Conservation (phyloP, 2,888 invertebrate genomes). For the Euproctis similis region DNA sequence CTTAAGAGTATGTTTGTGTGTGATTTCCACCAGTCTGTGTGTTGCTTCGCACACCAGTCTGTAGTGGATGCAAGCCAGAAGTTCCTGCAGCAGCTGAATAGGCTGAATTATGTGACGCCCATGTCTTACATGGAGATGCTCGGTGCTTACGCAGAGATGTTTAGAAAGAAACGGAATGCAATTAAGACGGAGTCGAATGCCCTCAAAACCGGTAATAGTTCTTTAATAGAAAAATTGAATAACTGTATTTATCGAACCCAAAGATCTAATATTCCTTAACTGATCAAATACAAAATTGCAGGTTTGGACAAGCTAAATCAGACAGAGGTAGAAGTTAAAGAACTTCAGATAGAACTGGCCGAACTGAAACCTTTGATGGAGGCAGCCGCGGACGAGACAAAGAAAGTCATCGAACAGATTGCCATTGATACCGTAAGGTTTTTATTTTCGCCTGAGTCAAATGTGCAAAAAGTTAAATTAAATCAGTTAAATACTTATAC, state of each 20-base stretch:
- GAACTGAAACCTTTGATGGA: slow-evolving; percentile 89
- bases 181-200: slow-evolving; percentile 74
- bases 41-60: slow-evolving; percentile 79
- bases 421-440: slow-evolving; percentile 80
- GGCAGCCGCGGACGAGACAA: slow-evolving; percentile 85
- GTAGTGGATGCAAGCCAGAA: slow-evolving; percentile 81
- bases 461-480: too few species aligned
- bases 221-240: too few species aligned
- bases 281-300: too few species aligned
- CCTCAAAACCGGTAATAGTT: slow-evolving; percentile 78
- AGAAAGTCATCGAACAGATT: slow-evolving; percentile 85
- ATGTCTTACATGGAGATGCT: slow-evolving; percentile 91
- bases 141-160: slow-evolving; percentile 84
- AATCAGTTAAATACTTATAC: too few species aligned
- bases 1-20: too few species aligned
- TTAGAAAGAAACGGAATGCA: slow-evolving; percentile 79
- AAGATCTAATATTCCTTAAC: too few species aligned
- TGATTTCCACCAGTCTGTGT: slow-evolving; percentile 64
- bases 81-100: slow-evolving; percentile 82
- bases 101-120: slow-evolving; percentile 92
- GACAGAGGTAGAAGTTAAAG: slow-evolving; percentile 86
- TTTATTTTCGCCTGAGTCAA: too few species aligned
- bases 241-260: too few species aligned
- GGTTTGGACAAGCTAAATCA: slow-evolving; percentile 87
- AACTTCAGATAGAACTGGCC: slow-evolving; percentile 86